These are phyloP conservation scores for Diplodus puntazzo DNA, from an alignment of 2,797 vertebrate species.

Conservation along the genomic window DNA sequence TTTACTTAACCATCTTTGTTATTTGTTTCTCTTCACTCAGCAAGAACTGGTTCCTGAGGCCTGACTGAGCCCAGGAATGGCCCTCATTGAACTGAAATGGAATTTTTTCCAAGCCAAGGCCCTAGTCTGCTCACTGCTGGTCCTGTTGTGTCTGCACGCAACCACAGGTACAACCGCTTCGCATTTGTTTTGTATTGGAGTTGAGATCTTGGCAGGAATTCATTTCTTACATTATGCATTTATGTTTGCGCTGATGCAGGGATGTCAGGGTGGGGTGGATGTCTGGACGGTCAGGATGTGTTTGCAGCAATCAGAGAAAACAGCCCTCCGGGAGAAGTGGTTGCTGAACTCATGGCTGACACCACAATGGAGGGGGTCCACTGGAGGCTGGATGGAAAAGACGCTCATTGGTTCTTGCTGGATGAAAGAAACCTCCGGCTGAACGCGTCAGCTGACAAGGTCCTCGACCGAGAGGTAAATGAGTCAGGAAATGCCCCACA, in stretches of 20 bases:
- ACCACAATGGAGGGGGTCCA: constrained; percentile 67
- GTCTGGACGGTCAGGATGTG: constrained; percentile 86
- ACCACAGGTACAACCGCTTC: constrained; percentile 63
- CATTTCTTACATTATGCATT: neutral
- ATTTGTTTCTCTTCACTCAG: constrained; percentile 29
- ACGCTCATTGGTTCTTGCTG: constrained; percentile 89
- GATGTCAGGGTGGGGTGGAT: constrained; percentile 82
- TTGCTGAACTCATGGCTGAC: constrained; percentile 81
- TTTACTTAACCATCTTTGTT: neutral
- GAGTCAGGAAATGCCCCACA: neutral
- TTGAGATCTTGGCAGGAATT: neutral
- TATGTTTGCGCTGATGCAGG: constrained; percentile 52
- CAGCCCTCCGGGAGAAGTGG: constrained; percentile 85
- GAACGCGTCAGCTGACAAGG: constrained; percentile 80
- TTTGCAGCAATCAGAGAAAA: constrained; percentile 87
- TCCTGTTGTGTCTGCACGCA: constrained; percentile 59
- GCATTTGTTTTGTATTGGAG: neutral
- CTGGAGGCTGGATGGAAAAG: constrained; percentile 84
- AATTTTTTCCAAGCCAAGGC: constrained; percentile 29
- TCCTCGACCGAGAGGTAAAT: constrained; percentile 87
- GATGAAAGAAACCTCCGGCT: constrained; percentile 85
- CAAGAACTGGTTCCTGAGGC: constrained; percentile 50
- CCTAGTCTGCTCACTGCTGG: constrained; percentile 60
- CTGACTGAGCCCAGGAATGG: constrained; percentile 66
- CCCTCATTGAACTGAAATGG: constrained; percentile 25